Base-by-base conservation (phyloP, 2,797 vertebrate genomes). In the Okamejei kenojei region DNA sequence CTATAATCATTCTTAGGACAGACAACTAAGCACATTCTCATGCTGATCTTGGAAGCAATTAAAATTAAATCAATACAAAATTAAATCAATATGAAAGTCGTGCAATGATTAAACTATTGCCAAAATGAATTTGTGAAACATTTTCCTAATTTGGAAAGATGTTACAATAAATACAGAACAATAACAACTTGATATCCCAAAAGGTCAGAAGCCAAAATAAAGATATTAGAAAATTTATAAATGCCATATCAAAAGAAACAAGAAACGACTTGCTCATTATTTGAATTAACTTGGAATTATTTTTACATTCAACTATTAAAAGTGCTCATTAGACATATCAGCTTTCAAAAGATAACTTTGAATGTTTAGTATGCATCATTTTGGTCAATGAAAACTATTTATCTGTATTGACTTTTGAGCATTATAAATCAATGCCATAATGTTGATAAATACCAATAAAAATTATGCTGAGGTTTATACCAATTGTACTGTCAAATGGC, bases 101-200 rank as follows among this genome's bases (percentile, higher is more conserved):
- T 76, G 71, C 90, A 92, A 76, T 92, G 90, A 92, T 92, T 92
- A 58, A 76, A 92, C 58, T 92, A 92, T 92, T 92, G 90, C 38
- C 90, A 92, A 92, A 74, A 71, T 92, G 90, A 92, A 76, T 73
- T 92, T 92, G 90, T n/a, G 90, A 92, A 92, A 92, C 68, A 92
- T 76, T 92, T 74, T 29, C 68, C 71, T 92, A 71, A 92, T 92
- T 92, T 92, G 45, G 71, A 54, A 92, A 76, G 38, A 54, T 54
- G 76, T 74, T 74, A 71, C 90, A 74, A 92, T 92, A 92, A 92
- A 76, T 74, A 91, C 35, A 74, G 23, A 74, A 91, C 71, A 76
- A 76, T 74, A 92, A 76, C 71, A 92, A 92, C 58, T 92, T 92
- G 35, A 92, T n/a, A 92, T 76, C 71, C 1, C 17, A 74, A 92